Percentiles rank a stretch among this genome's conserved stretches.
Evolutionary conservation across 2,888 invertebrate genomes (phyloP).

Genomic region (Halocaridina rubra): DNA sequence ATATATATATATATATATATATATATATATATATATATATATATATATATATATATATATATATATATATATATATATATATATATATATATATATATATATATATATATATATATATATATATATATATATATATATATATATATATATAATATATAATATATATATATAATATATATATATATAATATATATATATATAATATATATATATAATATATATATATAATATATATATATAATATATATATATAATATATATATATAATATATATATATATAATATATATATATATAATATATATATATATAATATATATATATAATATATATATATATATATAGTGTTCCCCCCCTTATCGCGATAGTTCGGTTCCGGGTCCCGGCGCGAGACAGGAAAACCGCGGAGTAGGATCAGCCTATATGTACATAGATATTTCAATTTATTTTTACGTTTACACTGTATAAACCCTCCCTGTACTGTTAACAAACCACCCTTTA

Average conservation of each 20-base stretch:
- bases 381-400: too few species aligned
- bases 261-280: neutral
- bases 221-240: neutral
- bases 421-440: too few species aligned
- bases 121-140: neutral
- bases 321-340: too few species aligned
- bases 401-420: neutral
- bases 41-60: neutral
- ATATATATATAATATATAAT: neutral
- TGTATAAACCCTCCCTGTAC: too few species aligned
- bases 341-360: too few species aligned
- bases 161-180: neutral
- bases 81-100: constrained; percentile 17
- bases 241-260: neutral
- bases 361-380: too few species aligned
- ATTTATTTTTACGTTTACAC: too few species aligned
- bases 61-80: neutral
- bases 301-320: too few species aligned
- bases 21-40: neutral
- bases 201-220: neutral
- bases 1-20: neutral
- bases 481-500: too few species aligned
- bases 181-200: neutral
- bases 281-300: neutral
- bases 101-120: constrained; percentile 1